phyloP scores from a whole-genome alignment of 64 coral and sea anemone genomes.

The Pocillopora damicornis region DNA sequence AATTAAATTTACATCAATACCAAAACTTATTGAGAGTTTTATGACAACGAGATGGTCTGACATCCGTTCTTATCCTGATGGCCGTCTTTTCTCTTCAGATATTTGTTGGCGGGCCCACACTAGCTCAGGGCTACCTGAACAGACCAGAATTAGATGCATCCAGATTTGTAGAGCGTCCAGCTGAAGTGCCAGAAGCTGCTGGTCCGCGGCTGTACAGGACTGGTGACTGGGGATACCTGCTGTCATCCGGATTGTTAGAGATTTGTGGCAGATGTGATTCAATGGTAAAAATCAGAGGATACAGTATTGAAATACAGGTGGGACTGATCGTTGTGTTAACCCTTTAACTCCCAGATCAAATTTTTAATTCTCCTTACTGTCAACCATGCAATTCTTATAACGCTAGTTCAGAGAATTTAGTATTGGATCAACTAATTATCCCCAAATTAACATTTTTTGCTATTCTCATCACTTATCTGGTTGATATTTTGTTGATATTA shows the following conservation, averaged over 20 bases:
- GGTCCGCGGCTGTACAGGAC: slow-evolving; percentile 74
- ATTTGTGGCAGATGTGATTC: slow-evolving; percentile 92
- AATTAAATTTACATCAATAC: too few species aligned
- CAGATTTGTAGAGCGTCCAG: slow-evolving; percentile 64
- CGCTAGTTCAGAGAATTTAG: too few species aligned
- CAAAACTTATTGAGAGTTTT: too few species aligned
- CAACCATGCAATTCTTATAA: too few species aligned
- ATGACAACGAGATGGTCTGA: too few species aligned
- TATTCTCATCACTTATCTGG: too few species aligned
- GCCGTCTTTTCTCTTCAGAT: slow-evolving; percentile 47
- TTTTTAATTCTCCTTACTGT: too few species aligned
- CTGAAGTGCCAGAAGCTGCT: slow-evolving; percentile 38
- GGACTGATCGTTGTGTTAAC: neutral
- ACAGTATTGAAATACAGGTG: slow-evolving; percentile 93
- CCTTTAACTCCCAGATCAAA: too few species aligned
- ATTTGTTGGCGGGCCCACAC: slow-evolving; percentile 80
- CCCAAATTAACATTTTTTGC: too few species aligned
- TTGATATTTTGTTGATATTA: too few species aligned
- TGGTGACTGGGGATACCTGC: slow-evolving; percentile 89
- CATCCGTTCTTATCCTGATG: too few species aligned
- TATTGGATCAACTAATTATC: too few species aligned
- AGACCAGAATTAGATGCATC: slow-evolving; percentile 79
- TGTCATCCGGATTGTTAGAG: slow-evolving; percentile 75
- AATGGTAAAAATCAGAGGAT: slow-evolving; percentile 93
- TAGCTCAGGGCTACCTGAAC: slow-evolving; percentile 87